A percentile compares a stretch with the other conserved stretches of the same genome.
These are phyloP conservation scores for Cuniculus paca DNA, from an alignment of 2,797 vertebrate species.

Conservation along the genomic window DNA sequence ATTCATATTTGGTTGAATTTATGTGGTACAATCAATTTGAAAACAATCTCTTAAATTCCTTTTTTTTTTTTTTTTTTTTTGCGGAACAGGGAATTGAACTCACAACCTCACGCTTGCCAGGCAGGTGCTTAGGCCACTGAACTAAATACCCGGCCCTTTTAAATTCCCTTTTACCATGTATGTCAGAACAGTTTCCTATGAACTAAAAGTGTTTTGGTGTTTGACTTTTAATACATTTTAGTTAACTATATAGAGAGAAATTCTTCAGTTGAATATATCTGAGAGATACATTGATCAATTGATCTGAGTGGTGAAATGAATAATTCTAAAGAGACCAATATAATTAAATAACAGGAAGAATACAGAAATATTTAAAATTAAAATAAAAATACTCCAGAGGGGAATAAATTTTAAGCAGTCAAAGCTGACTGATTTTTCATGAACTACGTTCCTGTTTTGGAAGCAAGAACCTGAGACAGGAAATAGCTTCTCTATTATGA, in stretches of 20 bases:
- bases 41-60: background rate
- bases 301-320: background rate
- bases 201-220: background rate
- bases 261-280: background rate
- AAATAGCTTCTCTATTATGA: background rate
- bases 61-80: too few species aligned
- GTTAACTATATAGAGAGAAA: background rate
- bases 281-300: background rate
- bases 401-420: background rate
- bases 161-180: background rate
- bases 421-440: background rate
- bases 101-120: too few species aligned
- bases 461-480: background rate
- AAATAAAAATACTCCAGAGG: background rate
- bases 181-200: background rate
- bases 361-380: background rate
- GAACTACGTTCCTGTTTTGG: background rate
- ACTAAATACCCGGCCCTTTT: too few species aligned
- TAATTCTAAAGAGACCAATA: background rate
- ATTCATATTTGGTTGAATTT: background rate
- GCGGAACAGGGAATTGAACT: too few species aligned
- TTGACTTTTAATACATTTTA: background rate
- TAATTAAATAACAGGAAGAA: background rate
- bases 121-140: too few species aligned
- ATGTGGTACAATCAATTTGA: background rate